Conservation (phyloP, 2,888 invertebrate species). For the Rotaria socialis region DNA sequence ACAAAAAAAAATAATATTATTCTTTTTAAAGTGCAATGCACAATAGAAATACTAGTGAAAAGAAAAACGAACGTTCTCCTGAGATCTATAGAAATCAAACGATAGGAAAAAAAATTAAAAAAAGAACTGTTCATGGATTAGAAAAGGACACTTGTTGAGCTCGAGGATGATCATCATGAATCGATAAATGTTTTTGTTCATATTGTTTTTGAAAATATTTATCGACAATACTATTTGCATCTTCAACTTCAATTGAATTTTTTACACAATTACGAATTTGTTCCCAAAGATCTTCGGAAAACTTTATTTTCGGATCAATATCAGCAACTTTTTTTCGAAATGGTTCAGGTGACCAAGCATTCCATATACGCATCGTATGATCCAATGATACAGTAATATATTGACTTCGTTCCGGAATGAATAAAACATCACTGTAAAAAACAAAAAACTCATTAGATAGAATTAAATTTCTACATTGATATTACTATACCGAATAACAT, state of each 20-base stretch:
- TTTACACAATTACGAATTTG: conserved; percentile 24
- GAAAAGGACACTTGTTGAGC: neutral
- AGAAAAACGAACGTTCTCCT: neutral
- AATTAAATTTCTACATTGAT: neutral
- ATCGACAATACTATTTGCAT: conserved; percentile 32
- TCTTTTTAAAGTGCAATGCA: neutral
- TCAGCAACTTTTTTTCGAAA: conserved; percentile 46
- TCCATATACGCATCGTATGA: conserved; percentile 58
- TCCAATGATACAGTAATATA: conserved; percentile 59
- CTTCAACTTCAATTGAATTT: conserved; percentile 36
- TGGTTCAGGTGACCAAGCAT: conserved; percentile 53
- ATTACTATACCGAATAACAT: conserved; percentile 51
- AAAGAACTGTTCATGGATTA: neutral
- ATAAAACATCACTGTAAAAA: conserved; percentile 51
- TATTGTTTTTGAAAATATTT: conserved; percentile 32
- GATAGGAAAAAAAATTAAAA: neutral
- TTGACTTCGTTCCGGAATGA: conserved; percentile 57
- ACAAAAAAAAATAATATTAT: neutral
- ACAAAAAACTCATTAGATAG: neutral
- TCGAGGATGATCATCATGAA: neutral
- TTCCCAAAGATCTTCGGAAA: conserved; percentile 18
- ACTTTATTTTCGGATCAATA: neutral
- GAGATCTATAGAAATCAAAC: neutral
- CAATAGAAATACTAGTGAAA: neutral
- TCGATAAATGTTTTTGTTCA: neutral